Evolutionary conservation across 2,888 invertebrate genomes (phyloP).

Genomic region (Trichogramma evanescens): DNA sequence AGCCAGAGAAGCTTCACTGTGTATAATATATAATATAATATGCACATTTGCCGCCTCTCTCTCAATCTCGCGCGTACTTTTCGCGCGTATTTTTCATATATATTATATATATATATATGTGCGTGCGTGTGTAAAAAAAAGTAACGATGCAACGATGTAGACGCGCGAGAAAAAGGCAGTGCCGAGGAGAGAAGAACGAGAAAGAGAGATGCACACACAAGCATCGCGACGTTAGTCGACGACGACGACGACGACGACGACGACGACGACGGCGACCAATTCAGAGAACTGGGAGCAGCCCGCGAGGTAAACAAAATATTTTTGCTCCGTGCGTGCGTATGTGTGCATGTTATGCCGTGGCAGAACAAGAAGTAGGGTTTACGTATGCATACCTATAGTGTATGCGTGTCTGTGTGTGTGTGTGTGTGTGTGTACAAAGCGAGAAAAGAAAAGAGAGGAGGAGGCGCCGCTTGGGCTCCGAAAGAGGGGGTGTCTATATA

Average conservation of each 20-base stretch:
- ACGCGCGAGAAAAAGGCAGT: conserved; percentile 7
- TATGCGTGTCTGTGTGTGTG: neutral
- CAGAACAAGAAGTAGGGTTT: conserved; percentile 1
- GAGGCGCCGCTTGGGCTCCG: conserved; percentile 8
- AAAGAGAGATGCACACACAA: conserved; percentile 4
- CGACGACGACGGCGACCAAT: conserved; percentile 31
- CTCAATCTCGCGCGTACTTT: too few species aligned
- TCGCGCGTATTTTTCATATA: too few species aligned
- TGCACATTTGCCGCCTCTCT: too few species aligned
- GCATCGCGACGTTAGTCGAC: neutral
- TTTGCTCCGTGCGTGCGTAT: conserved; percentile 31
- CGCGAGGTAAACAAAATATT: conserved; percentile 46
- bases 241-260: neutral
- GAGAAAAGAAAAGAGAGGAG: conserved; percentile 19
- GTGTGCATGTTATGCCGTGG: conserved; percentile 9
- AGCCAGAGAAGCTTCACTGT: too few species aligned
- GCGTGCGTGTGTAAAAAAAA: neutral
- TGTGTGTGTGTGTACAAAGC: conserved; percentile 8
- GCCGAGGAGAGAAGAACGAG: neutral
- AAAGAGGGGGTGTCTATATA: conserved; percentile 14
- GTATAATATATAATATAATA: too few species aligned
- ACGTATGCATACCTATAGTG: neutral
- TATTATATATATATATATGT: too few species aligned
- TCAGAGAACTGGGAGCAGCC: conserved; percentile 41
- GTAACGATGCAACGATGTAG: neutral